These are phyloP conservation scores for Dasyprocta punctata DNA, from an alignment of 2,113 vertebrate species.

Conservation along the genomic window DNA sequence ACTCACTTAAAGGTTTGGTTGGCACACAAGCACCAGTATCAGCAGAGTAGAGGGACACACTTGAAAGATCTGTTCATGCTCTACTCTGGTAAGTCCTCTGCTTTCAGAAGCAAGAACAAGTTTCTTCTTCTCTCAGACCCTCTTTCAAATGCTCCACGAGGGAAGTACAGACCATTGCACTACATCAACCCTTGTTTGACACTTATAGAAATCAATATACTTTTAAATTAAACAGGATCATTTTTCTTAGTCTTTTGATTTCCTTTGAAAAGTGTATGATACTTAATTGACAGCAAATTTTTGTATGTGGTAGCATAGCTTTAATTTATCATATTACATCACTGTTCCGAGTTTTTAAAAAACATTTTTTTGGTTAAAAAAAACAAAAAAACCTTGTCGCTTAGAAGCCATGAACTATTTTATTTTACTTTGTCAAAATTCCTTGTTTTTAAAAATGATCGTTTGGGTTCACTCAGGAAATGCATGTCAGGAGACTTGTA, in stretches of 20 bases:
- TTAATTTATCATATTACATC: constrained; percentile 80
- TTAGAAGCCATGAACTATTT: constrained; percentile 84
- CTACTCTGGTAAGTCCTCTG: constrained; percentile 20
- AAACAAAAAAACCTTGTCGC: constrained; percentile 66
- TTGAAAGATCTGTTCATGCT: not conserved
- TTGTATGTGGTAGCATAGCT: constrained; percentile 82
- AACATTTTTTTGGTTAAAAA: constrained; percentile 69
- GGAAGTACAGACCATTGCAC: constrained; percentile 75
- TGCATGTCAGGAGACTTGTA: constrained; percentile 88
- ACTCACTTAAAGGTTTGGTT: not conserved
- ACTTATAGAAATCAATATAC: constrained; percentile 70
- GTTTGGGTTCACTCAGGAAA: constrained; percentile 90
- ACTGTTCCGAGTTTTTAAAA: constrained; percentile 71
- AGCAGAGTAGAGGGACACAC: not conserved
- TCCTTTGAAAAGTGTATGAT: constrained; percentile 73
- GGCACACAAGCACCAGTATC: not conserved
- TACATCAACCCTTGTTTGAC: constrained; percentile 78
- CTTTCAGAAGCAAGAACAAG: constrained; percentile 45
- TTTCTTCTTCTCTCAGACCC: not conserved
- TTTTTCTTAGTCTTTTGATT: constrained; percentile 61
- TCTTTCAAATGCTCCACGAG: not conserved
- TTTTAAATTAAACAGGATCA: constrained; percentile 69
- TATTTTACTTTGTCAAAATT: constrained; percentile 85
- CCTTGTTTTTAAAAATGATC: constrained; percentile 83
- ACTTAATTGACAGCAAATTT: constrained; percentile 79